These are phyloP conservation scores for Barnardius zonarius DNA, from an alignment of 2,113 vertebrate genomes.

Conservation along the genomic window DNA sequence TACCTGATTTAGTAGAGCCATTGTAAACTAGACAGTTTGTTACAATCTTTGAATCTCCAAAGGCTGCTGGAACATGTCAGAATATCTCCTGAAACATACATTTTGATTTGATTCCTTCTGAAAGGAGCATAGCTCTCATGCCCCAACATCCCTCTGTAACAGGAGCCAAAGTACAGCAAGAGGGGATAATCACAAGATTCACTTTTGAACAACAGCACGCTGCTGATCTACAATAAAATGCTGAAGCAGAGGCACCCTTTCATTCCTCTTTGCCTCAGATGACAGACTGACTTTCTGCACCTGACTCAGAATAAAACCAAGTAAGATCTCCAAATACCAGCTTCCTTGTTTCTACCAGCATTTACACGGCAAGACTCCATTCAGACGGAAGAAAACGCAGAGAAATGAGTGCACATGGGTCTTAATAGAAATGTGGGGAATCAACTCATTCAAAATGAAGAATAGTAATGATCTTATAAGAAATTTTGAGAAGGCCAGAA, in stretches of 20 bases:
- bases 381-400: neutral
- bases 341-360: neutral
- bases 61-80: neutral
- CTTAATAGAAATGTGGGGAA: neutral
- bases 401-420: neutral
- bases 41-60: neutral
- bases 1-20: neutral
- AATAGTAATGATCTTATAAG: neutral
- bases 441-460: neutral
- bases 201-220: neutral
- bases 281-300: neutral
- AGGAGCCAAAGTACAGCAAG: neutral
- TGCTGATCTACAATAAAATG: neutral
- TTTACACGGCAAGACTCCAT: neutral
- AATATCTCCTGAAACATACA: neutral
- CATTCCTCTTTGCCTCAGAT: neutral
- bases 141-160: neutral
- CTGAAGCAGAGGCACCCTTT: neutral
- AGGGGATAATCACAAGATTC: neutral
- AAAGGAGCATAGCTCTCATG: neutral
- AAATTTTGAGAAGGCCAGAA: neutral
- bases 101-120: neutral
- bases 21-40: neutral
- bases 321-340: neutral
- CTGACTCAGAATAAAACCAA: neutral